Conservation (phyloP, 1,140 invertebrate genomes). For the Cydia fagiglandana region DNA sequence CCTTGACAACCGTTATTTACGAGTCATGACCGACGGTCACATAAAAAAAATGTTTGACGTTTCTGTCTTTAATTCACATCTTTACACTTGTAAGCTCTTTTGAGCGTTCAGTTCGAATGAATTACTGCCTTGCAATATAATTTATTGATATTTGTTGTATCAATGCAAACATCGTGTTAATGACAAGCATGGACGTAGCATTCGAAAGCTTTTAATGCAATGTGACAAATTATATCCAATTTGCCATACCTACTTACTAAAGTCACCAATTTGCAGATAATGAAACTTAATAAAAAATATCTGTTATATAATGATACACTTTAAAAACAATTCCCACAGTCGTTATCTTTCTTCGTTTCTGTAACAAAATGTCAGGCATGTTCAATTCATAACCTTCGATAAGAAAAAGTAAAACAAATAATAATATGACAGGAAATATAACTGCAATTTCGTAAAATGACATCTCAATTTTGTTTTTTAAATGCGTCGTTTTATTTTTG, state of each 20-base stretch:
- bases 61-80: constrained; percentile 9
- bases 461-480: constrained; percentile 3
- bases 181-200: background rate
- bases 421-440: background rate
- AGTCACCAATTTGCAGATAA: background rate
- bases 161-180: background rate
- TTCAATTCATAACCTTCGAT: background rate
- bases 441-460: background rate
- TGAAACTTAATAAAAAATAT: constrained; percentile 2
- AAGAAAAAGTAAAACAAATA: constrained; percentile 1
- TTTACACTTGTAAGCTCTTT: background rate
- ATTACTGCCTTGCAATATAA: too few relatives aligned
- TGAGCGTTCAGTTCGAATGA: background rate
- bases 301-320: background rate
- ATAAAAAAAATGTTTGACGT: background rate
- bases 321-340: constrained; percentile 8
- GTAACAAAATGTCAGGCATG: constrained; percentile 24
- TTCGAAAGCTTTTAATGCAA: background rate
- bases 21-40: constrained; percentile 3
- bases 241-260: background rate
- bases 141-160: background rate
- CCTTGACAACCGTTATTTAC: constrained; percentile 10
- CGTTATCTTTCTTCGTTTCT: constrained; percentile 10
- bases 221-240: background rate
- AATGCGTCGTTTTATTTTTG: constrained; percentile 13